Evolutionary conservation across 35 echinoderm and acorn worm species (phyloP), one percentile per base, ranked within the genome.

Genomic region (Ophiothrix spiculata): DNA sequence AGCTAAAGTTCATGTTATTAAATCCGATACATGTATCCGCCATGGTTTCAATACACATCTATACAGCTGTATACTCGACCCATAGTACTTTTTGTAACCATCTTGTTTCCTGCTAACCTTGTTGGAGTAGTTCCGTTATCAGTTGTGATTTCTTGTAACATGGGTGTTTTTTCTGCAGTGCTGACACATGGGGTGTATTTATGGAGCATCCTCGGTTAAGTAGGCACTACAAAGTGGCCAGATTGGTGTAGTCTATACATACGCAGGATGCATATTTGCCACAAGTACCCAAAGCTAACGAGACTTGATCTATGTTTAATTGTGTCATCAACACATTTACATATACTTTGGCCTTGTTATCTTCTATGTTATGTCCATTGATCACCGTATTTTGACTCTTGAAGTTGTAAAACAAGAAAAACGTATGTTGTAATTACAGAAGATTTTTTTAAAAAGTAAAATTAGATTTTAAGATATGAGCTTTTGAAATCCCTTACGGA

Each of bases 21-120:
- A 69, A 69, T 69, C 60, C 60, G 60, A 69, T 69, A 69, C 60
- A 69, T 69, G 60, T 69, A 69, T 69, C 60, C 23, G 23, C 60
- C 60, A 25, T 69, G 60, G 60, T 69, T 69, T n/a, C n/a, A n/a
- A n/a, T n/a, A n/a, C 60, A 28, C 60, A 69, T 69, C 60, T 28
- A 4, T 2, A 28, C 60, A 69, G 60, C 60, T 69, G 60, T 69
- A n/a, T 69, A 69, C 60, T 69, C 60, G 60, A 69, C 16, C 60
- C 60, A n/a, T 69, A 69, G 60, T 28, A 69, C 60, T 69, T 69
- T 69, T 69, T 69, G 8, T 69, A n/a, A 10, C 42, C 6, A 49
- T 10, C 6, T 10, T 19, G 42, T 10, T 19, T 10, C 6, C 60
- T 69, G 16, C 1, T 69, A 69, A 69, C 60, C 60, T n/a, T 6